Conservation (phyloP, 2,888 invertebrate genomes). For the Himalopsyche tibetana region DNA sequence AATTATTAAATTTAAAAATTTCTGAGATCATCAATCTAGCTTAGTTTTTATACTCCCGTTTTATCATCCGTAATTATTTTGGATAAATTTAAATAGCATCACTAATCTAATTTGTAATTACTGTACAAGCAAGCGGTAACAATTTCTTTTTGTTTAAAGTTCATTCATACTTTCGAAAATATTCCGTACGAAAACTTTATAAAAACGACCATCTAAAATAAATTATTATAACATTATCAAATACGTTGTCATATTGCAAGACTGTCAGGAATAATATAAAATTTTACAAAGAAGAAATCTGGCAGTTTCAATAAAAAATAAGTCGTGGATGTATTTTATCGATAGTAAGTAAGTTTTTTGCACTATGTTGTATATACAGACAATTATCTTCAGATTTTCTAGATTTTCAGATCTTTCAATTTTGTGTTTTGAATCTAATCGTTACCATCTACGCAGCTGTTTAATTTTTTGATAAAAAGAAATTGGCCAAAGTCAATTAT, state of each 20-base stretch:
- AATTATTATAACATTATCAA: background rate
- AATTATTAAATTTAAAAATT: constrained; percentile 15
- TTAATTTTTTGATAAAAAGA: no score
- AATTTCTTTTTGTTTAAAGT: background rate
- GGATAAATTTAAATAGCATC: constrained; percentile 36
- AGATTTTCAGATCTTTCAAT: no score
- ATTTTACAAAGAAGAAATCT: no score
- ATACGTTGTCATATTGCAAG: background rate
- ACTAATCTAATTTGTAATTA: constrained; percentile 45
- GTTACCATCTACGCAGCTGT: no score
- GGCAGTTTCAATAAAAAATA: no score
- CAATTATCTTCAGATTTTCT: no score
- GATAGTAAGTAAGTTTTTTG: no score
- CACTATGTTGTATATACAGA: no score
- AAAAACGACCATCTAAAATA: background rate
- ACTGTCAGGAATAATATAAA: no score
- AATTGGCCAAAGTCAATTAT: no score
- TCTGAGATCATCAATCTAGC: constrained; percentile 46
- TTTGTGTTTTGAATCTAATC: no score
- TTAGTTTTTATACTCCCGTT: background rate
- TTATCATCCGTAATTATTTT: constrained; percentile 19
- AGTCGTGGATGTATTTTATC: no score
- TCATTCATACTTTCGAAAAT: constrained; percentile 15
- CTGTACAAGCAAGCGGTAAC: constrained; percentile 53
- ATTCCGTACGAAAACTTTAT: background rate